phyloP scores from a whole-genome alignment of 2,113 vertebrate species.

The Ceyx melanurus region DNA sequence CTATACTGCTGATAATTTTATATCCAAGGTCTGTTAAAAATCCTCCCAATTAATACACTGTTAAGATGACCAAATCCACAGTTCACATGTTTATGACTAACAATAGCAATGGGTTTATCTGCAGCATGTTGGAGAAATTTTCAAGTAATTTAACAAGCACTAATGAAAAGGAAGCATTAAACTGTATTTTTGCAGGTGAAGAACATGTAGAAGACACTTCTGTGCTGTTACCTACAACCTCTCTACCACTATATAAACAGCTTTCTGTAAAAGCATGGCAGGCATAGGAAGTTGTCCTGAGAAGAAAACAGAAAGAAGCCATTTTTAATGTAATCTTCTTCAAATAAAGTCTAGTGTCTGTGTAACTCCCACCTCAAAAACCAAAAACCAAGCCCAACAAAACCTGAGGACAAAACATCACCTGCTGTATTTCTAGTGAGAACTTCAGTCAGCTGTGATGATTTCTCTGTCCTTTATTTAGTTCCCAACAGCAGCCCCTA shows the following conservation, averaged over 20 bases:
- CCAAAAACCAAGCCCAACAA: background rate
- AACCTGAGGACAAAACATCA: background rate
- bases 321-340: background rate
- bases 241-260: background rate
- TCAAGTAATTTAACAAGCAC: background rate
- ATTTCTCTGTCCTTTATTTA: background rate
- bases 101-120: background rate
- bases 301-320: background rate
- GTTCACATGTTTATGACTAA: background rate
- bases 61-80: background rate
- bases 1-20: background rate
- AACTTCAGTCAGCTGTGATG: background rate
- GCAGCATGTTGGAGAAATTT: background rate
- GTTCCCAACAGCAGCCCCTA: background rate
- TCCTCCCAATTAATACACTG: background rate
- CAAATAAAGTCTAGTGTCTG: background rate
- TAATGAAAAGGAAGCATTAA: background rate
- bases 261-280: background rate
- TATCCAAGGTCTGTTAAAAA: background rate
- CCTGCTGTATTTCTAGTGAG: background rate
- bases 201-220: background rate
- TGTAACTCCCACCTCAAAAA: background rate
- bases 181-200: constrained; percentile 3
- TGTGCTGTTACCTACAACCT: background rate
- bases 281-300: background rate